phyloP scores from a whole-genome alignment of 2,888 invertebrate genomes.

The Neoitamus cyanurus region DNA sequence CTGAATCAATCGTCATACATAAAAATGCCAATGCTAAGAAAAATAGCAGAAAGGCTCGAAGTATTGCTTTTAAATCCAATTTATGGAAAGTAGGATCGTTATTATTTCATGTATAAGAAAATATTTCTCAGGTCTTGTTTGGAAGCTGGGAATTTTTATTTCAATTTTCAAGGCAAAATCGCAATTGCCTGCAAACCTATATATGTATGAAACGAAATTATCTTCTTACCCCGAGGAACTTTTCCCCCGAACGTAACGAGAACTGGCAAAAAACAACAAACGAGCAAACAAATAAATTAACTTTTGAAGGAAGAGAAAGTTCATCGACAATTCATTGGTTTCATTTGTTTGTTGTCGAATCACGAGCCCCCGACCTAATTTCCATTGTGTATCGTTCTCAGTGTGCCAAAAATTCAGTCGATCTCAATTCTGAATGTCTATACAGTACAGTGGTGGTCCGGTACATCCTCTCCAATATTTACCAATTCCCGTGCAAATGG shows the following conservation, averaged over 20 bases:
- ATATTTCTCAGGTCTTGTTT: too few species aligned
- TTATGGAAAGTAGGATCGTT: too few species aligned
- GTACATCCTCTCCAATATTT: neutral
- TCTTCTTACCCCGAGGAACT: neutral
- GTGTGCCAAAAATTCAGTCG: neutral
- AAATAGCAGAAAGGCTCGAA: too few species aligned
- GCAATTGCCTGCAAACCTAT: neutral
- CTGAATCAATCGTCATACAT: too few species aligned
- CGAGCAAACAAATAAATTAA: neutral
- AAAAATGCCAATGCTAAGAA: too few species aligned
- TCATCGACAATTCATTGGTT: neutral
- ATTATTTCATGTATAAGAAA: too few species aligned
- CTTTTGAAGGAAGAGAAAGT: neutral
- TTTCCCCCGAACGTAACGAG: neutral
- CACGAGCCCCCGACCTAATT: neutral
- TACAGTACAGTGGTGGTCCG: neutral
- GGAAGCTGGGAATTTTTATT: neutral
- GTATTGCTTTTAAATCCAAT: too few species aligned
- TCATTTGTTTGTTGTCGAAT: constrained; percentile 5
- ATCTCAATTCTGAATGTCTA: neutral
- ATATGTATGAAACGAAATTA: neutral
- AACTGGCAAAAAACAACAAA: neutral
- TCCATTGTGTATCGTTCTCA: neutral
- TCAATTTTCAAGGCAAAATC: too few species aligned
- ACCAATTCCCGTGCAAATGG: neutral